phyloP scores from a whole-genome alignment of 2,888 invertebrate species.

The Lasioglossum lativentre region DNA sequence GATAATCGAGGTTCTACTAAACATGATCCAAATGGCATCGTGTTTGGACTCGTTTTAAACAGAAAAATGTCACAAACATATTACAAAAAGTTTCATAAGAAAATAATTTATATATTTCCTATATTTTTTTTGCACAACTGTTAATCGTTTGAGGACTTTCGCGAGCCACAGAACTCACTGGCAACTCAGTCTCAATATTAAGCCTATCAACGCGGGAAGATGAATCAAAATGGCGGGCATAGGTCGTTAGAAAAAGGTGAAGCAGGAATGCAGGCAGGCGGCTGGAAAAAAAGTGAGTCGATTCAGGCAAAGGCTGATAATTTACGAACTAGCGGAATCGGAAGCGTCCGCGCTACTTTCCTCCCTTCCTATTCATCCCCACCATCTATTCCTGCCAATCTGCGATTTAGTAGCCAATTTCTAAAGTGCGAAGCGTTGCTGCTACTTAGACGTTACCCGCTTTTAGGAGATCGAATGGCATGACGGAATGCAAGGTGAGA shows the following conservation, averaged over 20 bases:
- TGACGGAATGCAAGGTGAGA: conserved; percentile 59
- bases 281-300: conserved; percentile 41
- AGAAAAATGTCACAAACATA: too few species aligned
- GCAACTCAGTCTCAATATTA: too few species aligned
- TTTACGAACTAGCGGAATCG: conserved; percentile 79
- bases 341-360: conserved; percentile 71
- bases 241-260: conserved; percentile 5
- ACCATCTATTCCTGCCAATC: conserved; percentile 36
- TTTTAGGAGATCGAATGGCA: conserved; percentile 74
- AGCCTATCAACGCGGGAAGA: too few species aligned
- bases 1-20: too few species aligned
- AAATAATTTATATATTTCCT: too few species aligned
- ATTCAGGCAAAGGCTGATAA: conserved; percentile 74
- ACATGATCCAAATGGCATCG: too few species aligned
- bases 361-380: conserved; percentile 16
- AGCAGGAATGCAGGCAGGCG: neutral
- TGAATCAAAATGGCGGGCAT: neutral
- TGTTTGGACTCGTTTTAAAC: too few species aligned
- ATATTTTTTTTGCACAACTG: too few species aligned
- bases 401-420: conserved; percentile 82
- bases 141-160: too few species aligned
- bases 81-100: too few species aligned
- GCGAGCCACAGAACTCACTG: too few species aligned
- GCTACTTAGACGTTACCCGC: conserved; percentile 75
- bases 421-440: conserved; percentile 81